Percentiles rank a stretch among this genome's conserved stretches.
phyloP scores from a whole-genome alignment of 2,113 vertebrate species.

The Sinocyclocheilus anophthalmus region DNA sequence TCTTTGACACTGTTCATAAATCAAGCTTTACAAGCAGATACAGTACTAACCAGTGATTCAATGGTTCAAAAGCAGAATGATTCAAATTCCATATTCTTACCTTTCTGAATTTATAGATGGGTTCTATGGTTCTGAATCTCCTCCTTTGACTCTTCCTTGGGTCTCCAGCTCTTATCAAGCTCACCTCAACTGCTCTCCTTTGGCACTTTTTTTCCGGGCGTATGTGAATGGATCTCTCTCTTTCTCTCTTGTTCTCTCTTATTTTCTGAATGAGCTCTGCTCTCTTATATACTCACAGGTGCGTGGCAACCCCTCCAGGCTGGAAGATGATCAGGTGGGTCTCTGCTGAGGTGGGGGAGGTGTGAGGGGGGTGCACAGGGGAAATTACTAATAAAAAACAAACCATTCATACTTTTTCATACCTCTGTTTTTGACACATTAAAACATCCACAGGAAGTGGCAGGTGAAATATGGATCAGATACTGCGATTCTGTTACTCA shows the following conservation, averaged over 20 bases:
- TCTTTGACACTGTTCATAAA: not conserved
- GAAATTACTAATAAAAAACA: slow-evolving; percentile 33
- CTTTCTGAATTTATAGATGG: slow-evolving; percentile 34
- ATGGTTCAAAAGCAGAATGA: not conserved
- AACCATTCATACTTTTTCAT: not conserved
- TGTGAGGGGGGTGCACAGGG: not conserved
- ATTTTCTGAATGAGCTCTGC: slow-evolving; percentile 45
- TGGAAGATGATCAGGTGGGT: slow-evolving; percentile 36
- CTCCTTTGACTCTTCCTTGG: slow-evolving; percentile 6
- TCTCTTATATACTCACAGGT: slow-evolving; percentile 54
- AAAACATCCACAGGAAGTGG: not conserved
- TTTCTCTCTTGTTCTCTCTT: slow-evolving; percentile 44
- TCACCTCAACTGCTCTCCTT: slow-evolving; percentile 14
- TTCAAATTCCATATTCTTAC: slow-evolving; percentile 47
- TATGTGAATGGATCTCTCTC: slow-evolving; percentile 41
- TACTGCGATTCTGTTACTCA: not conserved
- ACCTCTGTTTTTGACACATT: not conserved
- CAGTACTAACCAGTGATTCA: not conserved
- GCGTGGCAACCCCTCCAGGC: slow-evolving; percentile 42
- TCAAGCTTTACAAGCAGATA: not conserved
- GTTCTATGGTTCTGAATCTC: not conserved
- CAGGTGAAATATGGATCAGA: slow-evolving; percentile 30
- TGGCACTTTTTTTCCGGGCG: slow-evolving; percentile 17
- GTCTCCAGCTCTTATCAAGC: not conserved
- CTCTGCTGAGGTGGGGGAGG: not conserved